A percentile compares a stretch with the other conserved stretches of the same genome.
Evolutionary conservation across 1,140 invertebrate genomes (phyloP).

Genomic region (Rhopalosiphum maidis): DNA sequence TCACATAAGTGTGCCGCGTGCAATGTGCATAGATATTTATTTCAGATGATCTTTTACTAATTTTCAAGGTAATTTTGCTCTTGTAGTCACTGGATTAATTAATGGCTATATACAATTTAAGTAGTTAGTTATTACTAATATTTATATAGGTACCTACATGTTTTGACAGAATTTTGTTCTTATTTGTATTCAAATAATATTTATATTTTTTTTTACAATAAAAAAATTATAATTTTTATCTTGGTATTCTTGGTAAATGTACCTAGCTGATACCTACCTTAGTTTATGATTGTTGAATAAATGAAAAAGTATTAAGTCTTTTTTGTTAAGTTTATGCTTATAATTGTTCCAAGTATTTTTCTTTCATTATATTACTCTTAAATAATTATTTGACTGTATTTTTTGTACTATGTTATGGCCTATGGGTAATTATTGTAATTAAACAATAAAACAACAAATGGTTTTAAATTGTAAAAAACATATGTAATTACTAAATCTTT

Average conservation of each 20-base stretch:
- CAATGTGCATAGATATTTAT: not conserved
- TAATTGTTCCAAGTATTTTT: not conserved
- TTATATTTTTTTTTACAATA: not conserved
- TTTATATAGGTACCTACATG: not conserved
- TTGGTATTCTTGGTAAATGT: not conserved
- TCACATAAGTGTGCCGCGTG: not conserved
- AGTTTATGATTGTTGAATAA: not conserved
- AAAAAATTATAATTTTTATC: not conserved
- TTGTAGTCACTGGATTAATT: not conserved
- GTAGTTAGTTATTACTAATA: not conserved
- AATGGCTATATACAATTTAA: not conserved
- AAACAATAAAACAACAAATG: not conserved
- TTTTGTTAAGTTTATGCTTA: not conserved
- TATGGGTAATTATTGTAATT: too few relatives aligned
- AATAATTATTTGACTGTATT: not conserved
- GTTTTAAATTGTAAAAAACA: not conserved
- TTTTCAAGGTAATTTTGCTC: not conserved
- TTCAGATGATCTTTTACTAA: not conserved
- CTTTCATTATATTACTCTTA: not conserved
- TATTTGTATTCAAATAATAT: not conserved
- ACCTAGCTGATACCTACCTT: not conserved
- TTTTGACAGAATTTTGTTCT: not conserved
- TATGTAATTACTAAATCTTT: not conserved
- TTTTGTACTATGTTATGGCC: not conserved
- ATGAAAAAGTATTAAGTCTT: not conserved